Percentiles rank a stretch among this genome's conserved stretches.
Conservation (phyloP, 2,797 vertebrate species). For the Lacerta agilis region DNA sequence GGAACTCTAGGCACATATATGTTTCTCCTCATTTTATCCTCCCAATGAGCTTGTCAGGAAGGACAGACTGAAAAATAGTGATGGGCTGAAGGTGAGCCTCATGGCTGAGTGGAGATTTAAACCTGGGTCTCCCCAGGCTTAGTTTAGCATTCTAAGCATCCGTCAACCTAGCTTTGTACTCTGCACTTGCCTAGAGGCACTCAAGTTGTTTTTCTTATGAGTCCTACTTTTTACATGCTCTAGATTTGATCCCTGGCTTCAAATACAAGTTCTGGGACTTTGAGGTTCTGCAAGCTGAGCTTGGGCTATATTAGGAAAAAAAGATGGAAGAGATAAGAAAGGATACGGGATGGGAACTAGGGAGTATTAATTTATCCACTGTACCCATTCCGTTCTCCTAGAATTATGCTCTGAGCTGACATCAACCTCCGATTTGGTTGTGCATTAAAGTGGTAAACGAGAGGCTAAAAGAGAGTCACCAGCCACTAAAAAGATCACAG, state of each 20-base stretch:
- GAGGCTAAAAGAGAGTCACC: background rate
- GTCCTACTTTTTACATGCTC: background rate
- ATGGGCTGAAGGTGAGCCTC: background rate
- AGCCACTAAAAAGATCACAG: background rate
- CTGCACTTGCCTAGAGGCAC: background rate
- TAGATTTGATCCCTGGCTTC: background rate
- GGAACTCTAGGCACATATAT: background rate
- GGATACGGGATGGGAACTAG: too few species aligned
- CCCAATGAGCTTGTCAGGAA: background rate
- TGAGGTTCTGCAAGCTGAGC: background rate
- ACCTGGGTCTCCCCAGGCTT: background rate
- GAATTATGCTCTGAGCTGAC: background rate
- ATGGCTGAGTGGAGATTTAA: background rate
- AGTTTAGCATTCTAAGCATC: too few species aligned
- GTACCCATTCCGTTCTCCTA: background rate
- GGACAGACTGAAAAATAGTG: background rate
- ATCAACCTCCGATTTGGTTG: background rate
- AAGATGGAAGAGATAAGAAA: background rate
- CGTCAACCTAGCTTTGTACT: background rate
- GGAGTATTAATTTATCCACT: background rate
- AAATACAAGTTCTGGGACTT: background rate
- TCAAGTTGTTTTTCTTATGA: background rate
- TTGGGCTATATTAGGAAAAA: too few species aligned
- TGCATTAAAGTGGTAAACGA: background rate
- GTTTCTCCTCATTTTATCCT: background rate